Evolutionary conservation across 2,113 vertebrate genomes (phyloP).

Genomic region (Vulpes lagopus): DNA sequence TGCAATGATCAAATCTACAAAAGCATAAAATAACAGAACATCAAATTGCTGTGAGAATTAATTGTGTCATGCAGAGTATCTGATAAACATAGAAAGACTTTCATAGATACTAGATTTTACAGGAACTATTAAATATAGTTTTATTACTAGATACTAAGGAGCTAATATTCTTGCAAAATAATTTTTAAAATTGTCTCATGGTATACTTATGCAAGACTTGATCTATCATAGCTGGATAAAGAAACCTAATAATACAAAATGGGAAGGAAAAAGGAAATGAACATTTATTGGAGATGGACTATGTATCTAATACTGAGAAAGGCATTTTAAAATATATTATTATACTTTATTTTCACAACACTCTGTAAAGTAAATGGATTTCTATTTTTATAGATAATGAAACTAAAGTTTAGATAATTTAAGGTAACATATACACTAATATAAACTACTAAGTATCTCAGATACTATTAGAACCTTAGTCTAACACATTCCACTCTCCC

Average conservation of each 20-base stretch:
- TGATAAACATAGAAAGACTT: background rate
- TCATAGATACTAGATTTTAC: background rate
- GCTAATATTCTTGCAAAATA: slow-evolving; percentile 36
- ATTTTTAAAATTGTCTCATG: background rate
- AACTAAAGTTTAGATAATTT: background rate
- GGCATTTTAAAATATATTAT: background rate
- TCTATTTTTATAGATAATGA: slow-evolving; percentile 36
- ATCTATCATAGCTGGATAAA: background rate
- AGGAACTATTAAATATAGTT: slow-evolving; percentile 1
- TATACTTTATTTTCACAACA: slow-evolving; percentile 1
- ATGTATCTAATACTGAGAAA: background rate
- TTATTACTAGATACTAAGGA: background rate
- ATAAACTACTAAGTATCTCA: background rate
- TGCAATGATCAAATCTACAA: background rate
- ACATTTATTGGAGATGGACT: background rate
- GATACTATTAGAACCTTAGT: background rate
- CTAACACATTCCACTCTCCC: background rate
- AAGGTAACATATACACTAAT: background rate
- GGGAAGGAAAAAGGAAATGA: background rate
- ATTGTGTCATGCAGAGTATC: background rate
- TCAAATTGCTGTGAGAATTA: background rate
- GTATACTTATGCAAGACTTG: background rate
- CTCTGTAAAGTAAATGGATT: background rate
- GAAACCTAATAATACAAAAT: background rate
- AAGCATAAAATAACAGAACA: background rate